A percentile compares a stretch with the other conserved stretches of the same genome.
These are phyloP conservation scores for Catharus minimus DNA, from an alignment of 2,113 vertebrate genomes.

Conservation along the genomic window DNA sequence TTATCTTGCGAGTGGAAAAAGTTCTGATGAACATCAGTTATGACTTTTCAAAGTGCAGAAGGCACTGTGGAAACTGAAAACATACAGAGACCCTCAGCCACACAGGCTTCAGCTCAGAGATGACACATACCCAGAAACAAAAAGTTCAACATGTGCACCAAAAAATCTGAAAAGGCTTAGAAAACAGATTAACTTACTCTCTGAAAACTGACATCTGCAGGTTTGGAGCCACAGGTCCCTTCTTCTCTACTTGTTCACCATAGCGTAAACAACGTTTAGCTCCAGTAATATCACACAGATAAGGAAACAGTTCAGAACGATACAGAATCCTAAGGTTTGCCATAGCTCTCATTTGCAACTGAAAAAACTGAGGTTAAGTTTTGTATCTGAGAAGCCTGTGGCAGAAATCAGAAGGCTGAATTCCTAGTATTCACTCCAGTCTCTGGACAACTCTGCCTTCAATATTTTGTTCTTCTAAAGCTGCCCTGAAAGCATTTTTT, in stretches of 20 bases:
- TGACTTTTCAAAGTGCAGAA: neutral
- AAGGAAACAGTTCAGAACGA: neutral
- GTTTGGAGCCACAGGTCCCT: neutral
- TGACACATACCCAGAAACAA: neutral
- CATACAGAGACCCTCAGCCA: neutral
- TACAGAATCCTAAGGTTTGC: neutral
- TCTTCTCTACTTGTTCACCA: neutral
- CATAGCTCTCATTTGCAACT: neutral
- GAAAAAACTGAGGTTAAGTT: neutral
- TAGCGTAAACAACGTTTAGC: neutral
- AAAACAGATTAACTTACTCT: neutral
- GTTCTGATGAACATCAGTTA: slow-evolving; percentile 17
- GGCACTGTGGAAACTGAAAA: neutral
- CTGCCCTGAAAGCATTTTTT: slow-evolving; percentile 36
- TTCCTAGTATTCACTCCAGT: neutral
- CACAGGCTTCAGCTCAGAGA: neutral
- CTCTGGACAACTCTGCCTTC: slow-evolving; percentile 14
- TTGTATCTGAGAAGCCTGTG: neutral
- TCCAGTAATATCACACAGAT: neutral
- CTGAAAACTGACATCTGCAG: neutral
- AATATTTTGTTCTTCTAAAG: slow-evolving; percentile 17
- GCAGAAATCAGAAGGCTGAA: neutral
- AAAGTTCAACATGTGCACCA: neutral
- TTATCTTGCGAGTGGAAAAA: slow-evolving; percentile 13
- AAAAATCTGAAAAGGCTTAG: neutral